phyloP scores from a whole-genome alignment of 1,140 invertebrate genomes.

The Leptinotarsa defecta region DNA sequence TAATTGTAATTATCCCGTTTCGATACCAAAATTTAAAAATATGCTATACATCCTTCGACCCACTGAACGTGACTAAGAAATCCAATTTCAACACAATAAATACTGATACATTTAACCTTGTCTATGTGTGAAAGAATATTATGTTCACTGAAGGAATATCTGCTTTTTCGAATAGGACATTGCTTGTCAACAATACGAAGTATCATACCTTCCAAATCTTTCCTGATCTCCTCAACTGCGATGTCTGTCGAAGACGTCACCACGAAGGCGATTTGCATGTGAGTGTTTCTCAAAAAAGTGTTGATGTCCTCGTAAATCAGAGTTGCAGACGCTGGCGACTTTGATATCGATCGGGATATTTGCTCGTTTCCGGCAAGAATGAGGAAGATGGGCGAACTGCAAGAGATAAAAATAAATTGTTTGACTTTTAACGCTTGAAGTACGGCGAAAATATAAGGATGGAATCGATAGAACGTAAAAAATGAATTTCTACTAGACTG shows the following conservation, averaged over 20 bases:
- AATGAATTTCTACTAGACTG: background rate
- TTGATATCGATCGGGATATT: slow-evolving; percentile 59
- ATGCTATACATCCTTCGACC: no score
- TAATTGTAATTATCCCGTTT: no score
- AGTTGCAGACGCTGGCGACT: slow-evolving; percentile 60
- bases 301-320: slow-evolving; percentile 64
- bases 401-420: slow-evolving; percentile 30
- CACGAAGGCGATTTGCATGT: slow-evolving; percentile 64
- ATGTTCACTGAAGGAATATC: no score
- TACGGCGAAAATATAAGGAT: background rate
- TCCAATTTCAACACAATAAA: no score
- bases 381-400: slow-evolving; percentile 57
- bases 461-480: background rate
- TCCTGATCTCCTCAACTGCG: slow-evolving; percentile 62
- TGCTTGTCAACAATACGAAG: no score
- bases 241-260: slow-evolving; percentile 65
- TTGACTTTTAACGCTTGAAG: background rate
- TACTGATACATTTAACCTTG: no score
- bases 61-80: no score
- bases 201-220: slow-evolving; percentile 66
- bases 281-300: slow-evolving; percentile 64
- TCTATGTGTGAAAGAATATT: no score
- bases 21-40: no score
- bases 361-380: slow-evolving; percentile 67
- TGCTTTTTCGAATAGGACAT: no score